A percentile compares a stretch with the other conserved stretches of the same genome.
phyloP scores from a whole-genome alignment of 2,797 vertebrate species.

The Orestias chungarensis region DNA sequence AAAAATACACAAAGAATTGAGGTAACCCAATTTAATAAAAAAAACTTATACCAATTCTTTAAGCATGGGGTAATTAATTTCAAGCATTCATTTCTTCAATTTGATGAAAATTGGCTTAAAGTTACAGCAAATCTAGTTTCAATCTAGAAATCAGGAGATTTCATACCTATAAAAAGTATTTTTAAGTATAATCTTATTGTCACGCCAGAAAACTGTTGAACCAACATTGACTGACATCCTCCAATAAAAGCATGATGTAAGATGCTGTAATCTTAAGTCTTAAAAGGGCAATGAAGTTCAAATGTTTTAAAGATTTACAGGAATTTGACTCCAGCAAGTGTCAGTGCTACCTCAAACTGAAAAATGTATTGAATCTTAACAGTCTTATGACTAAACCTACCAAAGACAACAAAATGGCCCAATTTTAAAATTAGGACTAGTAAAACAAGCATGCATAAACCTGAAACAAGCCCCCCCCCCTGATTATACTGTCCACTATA shows the following conservation, averaged over 20 bases:
- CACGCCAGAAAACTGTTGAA: not conserved
- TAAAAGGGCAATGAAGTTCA: not conserved
- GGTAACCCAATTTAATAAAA: not conserved
- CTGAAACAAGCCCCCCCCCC: not conserved
- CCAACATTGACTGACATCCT: no score
- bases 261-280: no score
- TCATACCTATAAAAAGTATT: not conserved
- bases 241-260: no score
- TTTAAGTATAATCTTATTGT: not conserved
- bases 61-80: not conserved
- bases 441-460: no score
- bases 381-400: no score
- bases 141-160: not conserved
- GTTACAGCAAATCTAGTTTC: not conserved
- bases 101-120: not conserved
- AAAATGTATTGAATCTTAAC: not conserved
- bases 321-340: not conserved
- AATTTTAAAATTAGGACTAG: no score
- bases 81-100: not conserved
- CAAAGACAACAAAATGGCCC: no score
- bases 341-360: not conserved
- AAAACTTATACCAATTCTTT: not conserved
- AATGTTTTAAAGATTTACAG: not conserved
- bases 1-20: not conserved
- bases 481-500: not conserved